Percentiles rank a stretch among this genome's conserved stretches.
These are phyloP conservation scores for Caenorhabditis remanei DNA, from an alignment of 1,140 invertebrate genomes.

Conservation along the genomic window DNA sequence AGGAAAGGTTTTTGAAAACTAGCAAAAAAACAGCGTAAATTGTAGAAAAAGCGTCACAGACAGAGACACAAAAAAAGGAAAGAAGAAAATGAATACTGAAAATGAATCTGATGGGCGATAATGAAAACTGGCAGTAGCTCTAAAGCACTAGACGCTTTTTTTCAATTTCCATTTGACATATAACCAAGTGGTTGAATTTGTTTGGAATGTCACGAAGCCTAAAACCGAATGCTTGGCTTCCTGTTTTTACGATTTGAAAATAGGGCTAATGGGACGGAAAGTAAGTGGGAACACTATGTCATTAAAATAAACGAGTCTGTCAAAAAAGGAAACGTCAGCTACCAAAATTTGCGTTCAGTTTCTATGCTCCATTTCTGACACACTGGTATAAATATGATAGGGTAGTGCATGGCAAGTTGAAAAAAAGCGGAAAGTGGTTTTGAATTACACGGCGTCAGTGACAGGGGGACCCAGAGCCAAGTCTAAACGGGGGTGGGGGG, in stretches of 20 bases:
- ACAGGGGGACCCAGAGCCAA: neutral
- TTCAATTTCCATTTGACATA: constrained; percentile 5
- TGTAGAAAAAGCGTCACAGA: neutral
- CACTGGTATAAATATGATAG: constrained; percentile 45
- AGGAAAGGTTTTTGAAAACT: neutral
- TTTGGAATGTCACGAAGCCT: constrained; percentile 37
- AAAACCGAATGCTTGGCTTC: neutral
- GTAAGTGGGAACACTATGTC: neutral
- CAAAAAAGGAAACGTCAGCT: neutral
- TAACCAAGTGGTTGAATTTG: constrained; percentile 38
- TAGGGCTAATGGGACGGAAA: neutral
- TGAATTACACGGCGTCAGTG: constrained; percentile 48
- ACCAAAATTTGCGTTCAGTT: neutral
- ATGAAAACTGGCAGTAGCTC: constrained; percentile 35
- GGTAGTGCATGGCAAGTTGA: constrained; percentile 17
- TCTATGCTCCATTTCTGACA: constrained; percentile 8
- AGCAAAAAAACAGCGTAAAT: neutral
- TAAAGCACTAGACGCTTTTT: neutral
- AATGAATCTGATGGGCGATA: constrained; percentile 46
- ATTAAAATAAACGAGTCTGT: neutral
- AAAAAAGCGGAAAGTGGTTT: constrained; percentile 45
- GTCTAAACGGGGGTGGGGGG: constrained; percentile 23
- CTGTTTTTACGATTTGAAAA: constrained; percentile 42
- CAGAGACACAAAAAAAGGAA: neutral
- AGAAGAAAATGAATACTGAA: neutral